These are phyloP conservation scores for Druon quercuslanigerum DNA, from an alignment of 1,140 invertebrate genomes.

Conservation along the genomic window DNA sequence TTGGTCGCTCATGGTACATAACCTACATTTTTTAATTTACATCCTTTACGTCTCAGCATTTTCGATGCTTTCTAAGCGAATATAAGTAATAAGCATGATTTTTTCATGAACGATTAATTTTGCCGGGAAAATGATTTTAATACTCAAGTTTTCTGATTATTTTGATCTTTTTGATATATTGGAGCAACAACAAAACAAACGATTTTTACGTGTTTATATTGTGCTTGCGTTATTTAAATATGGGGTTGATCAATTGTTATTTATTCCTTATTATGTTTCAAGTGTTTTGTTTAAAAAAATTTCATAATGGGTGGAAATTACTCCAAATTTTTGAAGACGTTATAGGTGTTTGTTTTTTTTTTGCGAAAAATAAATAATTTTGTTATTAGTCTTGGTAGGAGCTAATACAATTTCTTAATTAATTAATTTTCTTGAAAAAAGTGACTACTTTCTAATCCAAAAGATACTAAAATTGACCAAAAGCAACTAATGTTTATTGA, in stretches of 20 bases:
- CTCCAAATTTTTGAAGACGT: too few species aligned
- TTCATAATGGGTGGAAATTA: too few species aligned
- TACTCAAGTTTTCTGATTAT: conserved; percentile 34
- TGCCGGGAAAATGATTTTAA: not conserved
- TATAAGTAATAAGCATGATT: not conserved
- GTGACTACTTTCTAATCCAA: too few species aligned
- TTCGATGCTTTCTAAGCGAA: conserved; percentile 50
- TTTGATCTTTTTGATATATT: not conserved
- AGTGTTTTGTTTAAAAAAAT: too few species aligned
- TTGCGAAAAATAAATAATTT: too few species aligned
- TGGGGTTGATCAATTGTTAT: not conserved
- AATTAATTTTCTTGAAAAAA: too few species aligned
- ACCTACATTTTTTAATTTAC: conserved; percentile 30
- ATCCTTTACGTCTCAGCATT: conserved; percentile 25
- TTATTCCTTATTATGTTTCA: too few species aligned
- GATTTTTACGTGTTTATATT: conserved; percentile 50
- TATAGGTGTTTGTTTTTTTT: too few species aligned
- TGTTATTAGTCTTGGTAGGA: too few species aligned
- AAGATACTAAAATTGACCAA: too few species aligned
- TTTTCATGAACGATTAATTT: not conserved
- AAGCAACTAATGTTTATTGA: too few species aligned
- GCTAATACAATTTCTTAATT: too few species aligned
- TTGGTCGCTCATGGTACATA: conserved; percentile 90
- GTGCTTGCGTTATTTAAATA: conserved; percentile 46
- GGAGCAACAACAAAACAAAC: not conserved